phyloP scores from a whole-genome alignment of 2,113 vertebrate genomes.

The Pampusana beccarii region DNA sequence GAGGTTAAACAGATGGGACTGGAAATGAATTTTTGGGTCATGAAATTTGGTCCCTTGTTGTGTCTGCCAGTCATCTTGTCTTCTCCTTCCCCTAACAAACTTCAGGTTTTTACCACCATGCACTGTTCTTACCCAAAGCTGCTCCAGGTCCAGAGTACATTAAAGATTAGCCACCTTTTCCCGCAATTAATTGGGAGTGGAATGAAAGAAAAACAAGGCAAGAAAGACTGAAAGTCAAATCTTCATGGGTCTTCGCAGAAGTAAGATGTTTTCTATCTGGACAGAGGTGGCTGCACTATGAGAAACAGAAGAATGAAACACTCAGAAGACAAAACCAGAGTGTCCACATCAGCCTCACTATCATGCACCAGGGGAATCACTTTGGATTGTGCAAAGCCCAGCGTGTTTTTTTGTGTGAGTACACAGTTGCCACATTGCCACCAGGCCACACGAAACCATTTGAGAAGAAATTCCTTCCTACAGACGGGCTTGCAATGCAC shows the following conservation, averaged over 20 bases:
- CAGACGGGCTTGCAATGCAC: neutral
- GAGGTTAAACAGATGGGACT: rapidly evolving
- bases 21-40: neutral
- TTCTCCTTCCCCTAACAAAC: neutral
- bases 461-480: neutral
- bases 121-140: neutral
- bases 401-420: neutral
- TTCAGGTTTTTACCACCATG: neutral
- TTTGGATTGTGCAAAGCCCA: neutral
- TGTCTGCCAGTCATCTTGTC: neutral
- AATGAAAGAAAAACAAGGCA: neutral
- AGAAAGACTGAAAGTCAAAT: neutral
- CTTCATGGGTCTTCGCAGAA: rapidly evolving
- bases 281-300: neutral
- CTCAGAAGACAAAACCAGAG: neutral
- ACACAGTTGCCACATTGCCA: neutral
- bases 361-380: neutral
- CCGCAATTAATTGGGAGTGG: neutral
- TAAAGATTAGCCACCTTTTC: neutral
- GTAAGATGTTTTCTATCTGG: neutral
- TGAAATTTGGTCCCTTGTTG: neutral
- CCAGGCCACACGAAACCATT: neutral
- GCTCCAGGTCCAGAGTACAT: neutral
- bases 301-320: neutral
- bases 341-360: neutral